Evolutionary conservation across 1,140 invertebrate species (phyloP), one percentile per base, ranked within the genome.

Genomic region (Coptotermes formosanus): DNA sequence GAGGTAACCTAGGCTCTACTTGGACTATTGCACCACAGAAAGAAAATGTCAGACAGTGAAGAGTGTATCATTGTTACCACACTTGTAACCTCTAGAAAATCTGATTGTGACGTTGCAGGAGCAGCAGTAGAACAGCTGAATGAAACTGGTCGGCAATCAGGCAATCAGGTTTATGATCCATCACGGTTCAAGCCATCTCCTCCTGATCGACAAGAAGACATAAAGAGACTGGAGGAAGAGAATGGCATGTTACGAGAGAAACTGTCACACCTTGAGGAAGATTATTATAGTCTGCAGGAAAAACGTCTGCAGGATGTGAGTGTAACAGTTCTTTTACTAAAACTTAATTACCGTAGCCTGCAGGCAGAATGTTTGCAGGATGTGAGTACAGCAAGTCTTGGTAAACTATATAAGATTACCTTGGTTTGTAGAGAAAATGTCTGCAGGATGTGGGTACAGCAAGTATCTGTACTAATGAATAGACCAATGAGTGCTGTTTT

Each of bases 281-380:
- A 96, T 88, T 94, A 95, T 87, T 93, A 94, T 89, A 90, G 92
- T 43, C 90, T 96, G 87, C 96, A 96, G 88, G 94, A 94, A 87
- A 96, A 96, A 89, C 91, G 95, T 48, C 91, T 96, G 87, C 94
- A 96, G 88, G 95, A 96, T 91, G 93, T 95, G 90, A 94, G 94
- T 93, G 85, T 30, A 16, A 19, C 14, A 19, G 16, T 12, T 48
- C 48, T 48, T 2, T 48, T 48, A 48, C 38, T 38, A 38, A 38
- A 38, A 38, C 2, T 38, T 38, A 38, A 96, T 88, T 94, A 95
- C 87, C 93, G 94, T 89, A 90, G 92, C 38, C 90, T 96, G 87
- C 96, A 96, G 88, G 94, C 94, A 87, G 96, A 96, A 89, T 91
- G 95, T 48, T 91, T 96, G 87, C 94, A 96, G 88, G 95, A 96